phyloP scores from a whole-genome alignment of 2,888 invertebrate genomes.

The Ormyrus nitidulus region DNA sequence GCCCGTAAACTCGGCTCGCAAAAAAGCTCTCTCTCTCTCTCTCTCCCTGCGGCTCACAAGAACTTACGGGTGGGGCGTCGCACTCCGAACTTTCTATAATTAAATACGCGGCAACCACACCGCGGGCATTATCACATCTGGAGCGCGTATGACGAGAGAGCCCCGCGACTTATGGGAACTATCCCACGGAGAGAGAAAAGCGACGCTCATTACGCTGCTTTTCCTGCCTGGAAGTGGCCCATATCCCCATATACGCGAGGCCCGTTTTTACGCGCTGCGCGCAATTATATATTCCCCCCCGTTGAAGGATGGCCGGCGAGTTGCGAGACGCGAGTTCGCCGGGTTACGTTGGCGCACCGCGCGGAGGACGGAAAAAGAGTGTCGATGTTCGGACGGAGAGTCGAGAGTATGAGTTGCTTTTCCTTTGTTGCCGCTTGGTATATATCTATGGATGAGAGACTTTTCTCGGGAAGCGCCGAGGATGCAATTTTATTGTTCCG shows the following conservation, averaged over 20 bases:
- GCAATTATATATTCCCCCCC: slow-evolving; percentile 2
- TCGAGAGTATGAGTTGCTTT: neutral
- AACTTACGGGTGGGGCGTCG: no score
- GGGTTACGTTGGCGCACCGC: neutral
- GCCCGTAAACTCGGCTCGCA: no score
- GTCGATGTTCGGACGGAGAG: neutral
- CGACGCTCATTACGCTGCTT: slow-evolving; percentile 5
- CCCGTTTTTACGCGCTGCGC: neutral
- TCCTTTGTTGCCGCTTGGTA: neutral
- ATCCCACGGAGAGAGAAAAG: slow-evolving; percentile 68
- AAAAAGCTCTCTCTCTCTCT: no score
- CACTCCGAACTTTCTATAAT: slow-evolving; percentile 48
- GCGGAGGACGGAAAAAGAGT: neutral
- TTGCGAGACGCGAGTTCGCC: neutral
- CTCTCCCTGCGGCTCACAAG: no score
- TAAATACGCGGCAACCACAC: slow-evolving; percentile 18
- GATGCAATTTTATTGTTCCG: slow-evolving; percentile 15
- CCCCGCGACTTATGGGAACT: slow-evolving; percentile 68
- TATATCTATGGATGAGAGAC: neutral
- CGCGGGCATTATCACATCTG: slow-evolving; percentile 46
- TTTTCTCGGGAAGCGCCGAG: neutral
- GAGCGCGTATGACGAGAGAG: slow-evolving; percentile 45
- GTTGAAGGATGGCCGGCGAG: neutral
- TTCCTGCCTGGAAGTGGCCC: slow-evolving; percentile 32
- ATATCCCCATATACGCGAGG: slow-evolving; percentile 12